phyloP scores from a whole-genome alignment of 2,888 invertebrate genomes.

The Rhingia campestris region DNA sequence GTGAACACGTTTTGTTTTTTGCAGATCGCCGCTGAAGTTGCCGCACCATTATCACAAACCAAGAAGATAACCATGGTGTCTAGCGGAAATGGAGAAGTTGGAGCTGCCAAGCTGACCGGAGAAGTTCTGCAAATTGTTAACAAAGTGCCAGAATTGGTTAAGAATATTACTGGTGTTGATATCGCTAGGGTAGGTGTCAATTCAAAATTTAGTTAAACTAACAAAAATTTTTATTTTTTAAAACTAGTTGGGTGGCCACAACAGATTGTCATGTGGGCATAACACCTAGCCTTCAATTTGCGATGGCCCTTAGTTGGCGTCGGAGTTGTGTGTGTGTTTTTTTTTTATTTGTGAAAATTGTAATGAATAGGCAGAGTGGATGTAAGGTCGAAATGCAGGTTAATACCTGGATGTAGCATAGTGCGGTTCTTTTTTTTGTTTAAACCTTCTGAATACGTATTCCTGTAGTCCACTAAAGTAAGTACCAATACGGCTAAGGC shows the following conservation, averaged over 20 bases:
- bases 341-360: too few species aligned
- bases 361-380: too few species aligned
- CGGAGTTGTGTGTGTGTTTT: too few species aligned
- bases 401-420: too few species aligned
- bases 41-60: conserved; percentile 96
- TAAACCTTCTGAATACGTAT: too few species aligned
- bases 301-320: too few species aligned
- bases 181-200: conserved; percentile 90
- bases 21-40: conserved; percentile 98
- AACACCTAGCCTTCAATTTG: background rate
- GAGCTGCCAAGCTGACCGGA: conserved; percentile 96
- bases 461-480: too few species aligned
- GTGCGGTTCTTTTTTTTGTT: too few species aligned
- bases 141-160: conserved; percentile 95
- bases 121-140: conserved; percentile 97
- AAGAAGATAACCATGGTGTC: conserved; percentile 99
- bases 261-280: background rate
- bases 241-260: background rate
- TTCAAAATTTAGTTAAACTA: conserved; percentile 82
- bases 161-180: conserved; percentile 96
- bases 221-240: conserved; percentile 7
- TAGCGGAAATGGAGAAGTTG: conserved; percentile 94
- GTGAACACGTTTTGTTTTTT: background rate
- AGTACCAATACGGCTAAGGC: too few species aligned
- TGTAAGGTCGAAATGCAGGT: too few species aligned